phyloP scores from a whole-genome alignment of 2,888 invertebrate genomes.

The Frankliniella fusca region DNA sequence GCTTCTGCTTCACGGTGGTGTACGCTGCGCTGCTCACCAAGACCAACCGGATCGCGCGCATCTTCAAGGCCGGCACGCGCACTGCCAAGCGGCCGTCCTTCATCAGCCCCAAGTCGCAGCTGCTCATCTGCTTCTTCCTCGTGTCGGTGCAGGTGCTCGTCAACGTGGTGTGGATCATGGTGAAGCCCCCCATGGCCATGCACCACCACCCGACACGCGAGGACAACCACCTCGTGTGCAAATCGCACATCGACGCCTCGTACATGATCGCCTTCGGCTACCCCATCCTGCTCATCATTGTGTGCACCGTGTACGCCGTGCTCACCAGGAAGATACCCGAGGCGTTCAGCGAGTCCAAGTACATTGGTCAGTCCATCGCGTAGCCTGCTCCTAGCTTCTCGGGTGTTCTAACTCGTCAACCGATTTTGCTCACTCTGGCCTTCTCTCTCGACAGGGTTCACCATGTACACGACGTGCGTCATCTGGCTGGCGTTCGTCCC shows the following conservation, averaged over 20 bases:
- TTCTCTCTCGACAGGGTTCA: conserved; percentile 66
- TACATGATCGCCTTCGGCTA: conserved; percentile 93
- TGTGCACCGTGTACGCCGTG: conserved; percentile 94
- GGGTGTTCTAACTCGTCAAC: too few relatives aligned
- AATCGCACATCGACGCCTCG: conserved; percentile 85
- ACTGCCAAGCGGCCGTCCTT: conserved; percentile 91
- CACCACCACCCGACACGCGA: conserved; percentile 87
- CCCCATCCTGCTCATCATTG: conserved; percentile 81
- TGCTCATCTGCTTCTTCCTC: conserved; percentile 81
- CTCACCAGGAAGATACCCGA: conserved; percentile 95
- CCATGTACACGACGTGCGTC: conserved; percentile 98
- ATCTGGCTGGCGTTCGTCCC: conserved; percentile 98
- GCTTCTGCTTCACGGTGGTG: conserved; percentile 94
- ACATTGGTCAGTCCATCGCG: conserved; percentile 67
- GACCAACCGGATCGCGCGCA: conserved; percentile 93
- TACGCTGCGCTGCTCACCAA: conserved; percentile 96
- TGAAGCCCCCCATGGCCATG: conserved; percentile 83
- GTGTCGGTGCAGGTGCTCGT: conserved; percentile 87
- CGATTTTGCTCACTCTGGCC: not conserved
- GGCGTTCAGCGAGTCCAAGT: conserved; percentile 97
- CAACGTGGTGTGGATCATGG: conserved; percentile 87
- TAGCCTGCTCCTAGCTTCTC: not conserved
- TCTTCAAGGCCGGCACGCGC: conserved; percentile 94
- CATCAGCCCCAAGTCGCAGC: conserved; percentile 86
- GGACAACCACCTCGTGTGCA: conserved; percentile 89